Base-by-base conservation (phyloP, 2,888 invertebrate species). In the Chymomyza fuscimana region DNA sequence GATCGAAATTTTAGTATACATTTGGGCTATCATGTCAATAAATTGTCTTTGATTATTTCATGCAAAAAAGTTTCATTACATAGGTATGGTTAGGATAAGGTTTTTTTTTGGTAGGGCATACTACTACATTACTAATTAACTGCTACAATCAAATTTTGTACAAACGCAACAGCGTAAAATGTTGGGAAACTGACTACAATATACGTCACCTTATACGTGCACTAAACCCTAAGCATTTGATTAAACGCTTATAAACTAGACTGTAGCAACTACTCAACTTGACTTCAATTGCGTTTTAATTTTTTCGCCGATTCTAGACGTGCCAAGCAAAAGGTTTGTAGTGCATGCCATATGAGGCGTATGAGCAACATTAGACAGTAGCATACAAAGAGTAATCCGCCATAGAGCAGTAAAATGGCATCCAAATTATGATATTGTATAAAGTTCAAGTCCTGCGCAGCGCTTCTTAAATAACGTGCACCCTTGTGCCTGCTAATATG, bases 371-470 rank as follows among this genome's bases (percentile, higher is more conserved):
- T 4, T 1, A 87, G 0, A 19, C 75, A 63, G 46, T 60, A 78
- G 0, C 89, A 5, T 1, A 76, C 68, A 19, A 83, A 75, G 4
- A 82, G 1, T 16, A 88, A 70, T 25, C 84, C 87, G 1, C 88
- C 88, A 54, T 82, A 83, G 0, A 91, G 73, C 54, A 91, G 77
- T 0, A 86, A 10, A 0, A 91, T 86, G 4, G 86, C 86, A 82
- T 92, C 92, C 6, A 92, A 61, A 69, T 84, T 91, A 64, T 91
- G 90, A 65, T 91, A 91, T 60, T 90, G 79, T 2, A 91, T 73
- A 58, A 90, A 90, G 61, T 70, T 82, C 6, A 92, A 77, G 25
- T 92, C 89, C 69, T 89, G 87, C 0, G 88, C 89, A 46, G 89
- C 90, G 56, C 90, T 91, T 60, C 87, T 86, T 60, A 91, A 67